These are phyloP conservation scores for Odontomachus brunneus DNA, from an alignment of 1,140 invertebrate genomes.

Conservation along the genomic window DNA sequence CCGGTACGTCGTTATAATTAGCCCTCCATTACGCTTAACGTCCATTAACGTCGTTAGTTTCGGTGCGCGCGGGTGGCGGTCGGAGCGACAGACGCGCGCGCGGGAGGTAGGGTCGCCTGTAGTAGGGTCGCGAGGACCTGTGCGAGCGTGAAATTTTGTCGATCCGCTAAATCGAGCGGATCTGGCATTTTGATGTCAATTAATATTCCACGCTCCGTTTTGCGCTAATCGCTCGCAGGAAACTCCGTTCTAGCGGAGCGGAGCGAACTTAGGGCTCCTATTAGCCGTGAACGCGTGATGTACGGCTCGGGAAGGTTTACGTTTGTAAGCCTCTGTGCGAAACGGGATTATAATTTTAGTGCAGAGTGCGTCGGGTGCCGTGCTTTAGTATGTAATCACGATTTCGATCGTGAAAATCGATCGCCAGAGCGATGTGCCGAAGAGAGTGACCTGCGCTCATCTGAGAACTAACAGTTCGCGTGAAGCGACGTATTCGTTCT, in stretches of 20 bases:
- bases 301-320: not conserved
- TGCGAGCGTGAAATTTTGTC: slow-evolving; percentile 48
- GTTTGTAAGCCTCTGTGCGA: not conserved
- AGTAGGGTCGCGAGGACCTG: not conserved
- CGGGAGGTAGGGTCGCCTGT: too few species aligned
- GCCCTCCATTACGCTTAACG: slow-evolving; percentile 50
- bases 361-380: not conserved
- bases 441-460: too few species aligned
- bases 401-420: slow-evolving; percentile 9
- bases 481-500: too few species aligned
- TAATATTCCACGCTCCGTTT: slow-evolving; percentile 55
- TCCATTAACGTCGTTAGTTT: slow-evolving; percentile 56
- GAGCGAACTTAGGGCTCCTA: slow-evolving; percentile 22
- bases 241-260: slow-evolving; percentile 17
- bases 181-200: slow-evolving; percentile 55
- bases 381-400: not conserved
- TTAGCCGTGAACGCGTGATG: not conserved
- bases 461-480: too few species aligned
- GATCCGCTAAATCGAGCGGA: slow-evolving; percentile 56
- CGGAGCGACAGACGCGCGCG: not conserved
- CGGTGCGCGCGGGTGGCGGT: not conserved
- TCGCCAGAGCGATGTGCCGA: too few species aligned
- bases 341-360: not conserved
- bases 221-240: slow-evolving; percentile 50
- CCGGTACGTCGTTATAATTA: slow-evolving; percentile 57